Percentiles rank a stretch among this genome's conserved stretches.
phyloP scores from a whole-genome alignment of 2,797 vertebrate species.

The Gymnothorax reevesii region DNA sequence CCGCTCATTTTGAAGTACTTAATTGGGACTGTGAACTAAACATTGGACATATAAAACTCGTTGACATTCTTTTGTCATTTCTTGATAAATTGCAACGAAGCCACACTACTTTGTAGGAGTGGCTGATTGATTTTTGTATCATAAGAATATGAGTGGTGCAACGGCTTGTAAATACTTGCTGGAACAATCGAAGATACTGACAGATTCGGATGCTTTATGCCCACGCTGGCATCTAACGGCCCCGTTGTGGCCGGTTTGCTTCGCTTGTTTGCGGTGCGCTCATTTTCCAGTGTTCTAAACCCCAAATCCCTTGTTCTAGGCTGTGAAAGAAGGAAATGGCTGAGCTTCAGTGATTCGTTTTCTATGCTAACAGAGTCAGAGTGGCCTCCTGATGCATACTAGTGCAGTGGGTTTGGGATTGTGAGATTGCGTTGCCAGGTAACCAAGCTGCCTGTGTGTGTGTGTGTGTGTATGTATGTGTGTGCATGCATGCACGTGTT shows the following conservation, averaged over 20 bases:
- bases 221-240: background rate
- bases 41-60: background rate
- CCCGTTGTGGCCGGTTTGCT: background rate
- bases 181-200: background rate
- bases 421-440: slow-evolving; percentile 15
- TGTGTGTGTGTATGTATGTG: background rate
- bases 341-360: background rate
- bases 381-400: background rate
- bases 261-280: background rate
- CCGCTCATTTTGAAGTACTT: background rate
- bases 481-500: no score
- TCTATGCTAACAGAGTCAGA: background rate
- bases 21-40: background rate
- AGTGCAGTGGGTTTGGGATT: background rate
- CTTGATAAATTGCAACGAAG: background rate
- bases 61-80: background rate
- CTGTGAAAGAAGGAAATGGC: background rate
- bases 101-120: background rate
- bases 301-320: background rate
- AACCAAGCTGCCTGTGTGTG: slow-evolving; percentile 21
- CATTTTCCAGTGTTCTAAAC: background rate
- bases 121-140: background rate
- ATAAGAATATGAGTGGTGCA: background rate
- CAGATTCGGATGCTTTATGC: background rate
- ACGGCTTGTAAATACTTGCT: background rate